phyloP scores from a whole-genome alignment of 2,888 invertebrate genomes.

The Eupeodes latifasciatus region DNA sequence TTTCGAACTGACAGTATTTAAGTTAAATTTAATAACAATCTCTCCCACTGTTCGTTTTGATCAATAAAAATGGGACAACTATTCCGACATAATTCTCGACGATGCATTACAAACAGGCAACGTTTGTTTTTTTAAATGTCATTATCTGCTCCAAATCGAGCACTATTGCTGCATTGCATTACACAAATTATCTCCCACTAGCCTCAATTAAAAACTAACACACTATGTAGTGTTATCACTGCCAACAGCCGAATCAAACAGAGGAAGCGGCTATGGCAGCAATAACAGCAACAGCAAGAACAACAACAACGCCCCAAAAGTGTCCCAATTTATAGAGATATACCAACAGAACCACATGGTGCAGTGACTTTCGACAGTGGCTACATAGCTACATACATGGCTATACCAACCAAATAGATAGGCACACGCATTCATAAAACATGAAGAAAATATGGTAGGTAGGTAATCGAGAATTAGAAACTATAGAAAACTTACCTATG shows the following conservation, averaged over 20 bases:
- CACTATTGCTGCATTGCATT: slow-evolving; percentile 47
- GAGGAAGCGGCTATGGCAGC: not conserved
- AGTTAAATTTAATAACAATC: not conserved
- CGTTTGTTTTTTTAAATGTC: slow-evolving; percentile 27
- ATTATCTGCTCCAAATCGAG: slow-evolving; percentile 51
- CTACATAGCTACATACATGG: too few species aligned
- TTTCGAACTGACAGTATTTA: too few species aligned
- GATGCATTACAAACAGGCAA: slow-evolving; percentile 2
- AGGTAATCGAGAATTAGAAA: slow-evolving; percentile 18
- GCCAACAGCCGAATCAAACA: slow-evolving; percentile 29
- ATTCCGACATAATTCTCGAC: not conserved
- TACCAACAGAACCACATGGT: slow-evolving; percentile 7
- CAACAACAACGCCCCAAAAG: slow-evolving; percentile 61
- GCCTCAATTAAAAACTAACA: slow-evolving; percentile 50
- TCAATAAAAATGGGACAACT: slow-evolving; percentile 11
- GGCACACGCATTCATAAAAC: not conserved
- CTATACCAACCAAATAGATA: not conserved
- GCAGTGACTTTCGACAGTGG: not conserved
- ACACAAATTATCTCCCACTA: slow-evolving; percentile 45
- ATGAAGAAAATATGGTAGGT: not conserved
- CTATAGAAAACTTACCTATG: slow-evolving; percentile 88
- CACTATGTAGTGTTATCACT: slow-evolving; percentile 45
- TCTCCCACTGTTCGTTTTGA: slow-evolving; percentile 11
- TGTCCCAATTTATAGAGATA: slow-evolving; percentile 51
- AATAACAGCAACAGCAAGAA: too few species aligned